phyloP scores from a whole-genome alignment of 2,113 vertebrate genomes.

The Oncorhynchus gorbuscha region DNA sequence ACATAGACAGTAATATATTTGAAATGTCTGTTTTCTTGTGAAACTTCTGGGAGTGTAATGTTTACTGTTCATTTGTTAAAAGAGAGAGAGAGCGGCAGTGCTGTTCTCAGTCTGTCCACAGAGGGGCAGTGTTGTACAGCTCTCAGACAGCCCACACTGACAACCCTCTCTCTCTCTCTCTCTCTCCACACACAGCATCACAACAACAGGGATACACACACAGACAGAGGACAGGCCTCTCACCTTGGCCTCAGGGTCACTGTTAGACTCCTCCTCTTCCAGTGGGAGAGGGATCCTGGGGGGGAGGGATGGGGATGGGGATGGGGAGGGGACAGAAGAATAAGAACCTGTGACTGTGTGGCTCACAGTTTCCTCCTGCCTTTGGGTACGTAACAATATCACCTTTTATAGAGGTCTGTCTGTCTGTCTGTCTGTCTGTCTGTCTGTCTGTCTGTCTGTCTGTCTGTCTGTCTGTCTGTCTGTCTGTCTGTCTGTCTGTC shows the following conservation, averaged over 20 bases:
- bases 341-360: background rate
- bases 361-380: too few species aligned
- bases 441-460: too few species aligned
- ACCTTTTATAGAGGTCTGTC: too few species aligned
- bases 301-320: background rate
- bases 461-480: background rate
- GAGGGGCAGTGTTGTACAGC: slow-evolving; percentile 35
- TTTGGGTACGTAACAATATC: too few species aligned
- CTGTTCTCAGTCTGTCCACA: slow-evolving; percentile 30
- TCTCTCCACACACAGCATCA: background rate
- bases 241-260: slow-evolving; percentile 92
- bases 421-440: too few species aligned
- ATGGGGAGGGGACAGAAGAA: background rate
- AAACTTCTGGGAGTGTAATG: background rate
- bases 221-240: slow-evolving; percentile 35
- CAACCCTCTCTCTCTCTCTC: background rate
- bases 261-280: slow-evolving; percentile 90
- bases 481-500: too few species aligned
- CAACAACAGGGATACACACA: slow-evolving; percentile 26
- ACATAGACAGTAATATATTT: too few species aligned
- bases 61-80: background rate
- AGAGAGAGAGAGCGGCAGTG: background rate
- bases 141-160: background rate
- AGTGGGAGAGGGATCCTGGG: slow-evolving; percentile 82
- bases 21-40: too few species aligned